Percentiles rank a stretch among this genome's conserved stretches.
phyloP scores from a whole-genome alignment of 2,113 vertebrate species.

The Saccopteryx bilineata region DNA sequence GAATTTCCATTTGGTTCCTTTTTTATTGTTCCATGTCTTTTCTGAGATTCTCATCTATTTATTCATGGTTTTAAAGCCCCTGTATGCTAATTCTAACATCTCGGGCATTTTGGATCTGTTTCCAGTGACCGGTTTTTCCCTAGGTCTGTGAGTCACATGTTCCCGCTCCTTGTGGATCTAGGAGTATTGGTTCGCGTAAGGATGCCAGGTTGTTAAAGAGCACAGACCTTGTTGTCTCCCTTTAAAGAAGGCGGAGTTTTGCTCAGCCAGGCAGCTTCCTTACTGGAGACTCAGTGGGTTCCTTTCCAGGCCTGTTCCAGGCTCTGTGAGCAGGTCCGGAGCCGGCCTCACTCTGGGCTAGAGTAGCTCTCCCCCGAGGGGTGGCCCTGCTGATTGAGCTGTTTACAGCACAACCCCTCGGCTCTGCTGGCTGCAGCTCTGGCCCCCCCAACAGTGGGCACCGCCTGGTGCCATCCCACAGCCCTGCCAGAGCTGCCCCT shows the following conservation, averaged over 20 bases:
- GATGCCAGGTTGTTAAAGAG: background rate
- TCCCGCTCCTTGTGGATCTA: background rate
- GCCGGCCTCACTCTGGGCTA: background rate
- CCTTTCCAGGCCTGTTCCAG: background rate
- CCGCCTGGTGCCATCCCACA: background rate
- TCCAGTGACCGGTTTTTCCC: background rate
- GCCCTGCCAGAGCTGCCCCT: background rate
- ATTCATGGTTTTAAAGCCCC: background rate
- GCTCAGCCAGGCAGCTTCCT: background rate
- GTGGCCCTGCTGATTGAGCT: background rate
- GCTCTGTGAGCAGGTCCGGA: background rate
- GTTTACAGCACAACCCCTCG: background rate
- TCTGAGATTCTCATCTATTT: background rate
- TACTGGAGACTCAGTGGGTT: background rate
- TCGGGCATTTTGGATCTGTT: background rate
- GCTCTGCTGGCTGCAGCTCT: background rate
- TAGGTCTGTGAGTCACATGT: background rate
- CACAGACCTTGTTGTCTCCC: background rate
- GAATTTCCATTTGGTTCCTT: slow-evolving; percentile 5
- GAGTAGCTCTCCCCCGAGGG: background rate
- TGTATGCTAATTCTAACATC: background rate
- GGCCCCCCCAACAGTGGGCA: background rate
- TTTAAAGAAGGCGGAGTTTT: background rate
- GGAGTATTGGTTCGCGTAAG: background rate
- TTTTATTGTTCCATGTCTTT: background rate